Base-by-base conservation (phyloP, 2,888 invertebrate genomes). In the Pseudococcus longispinus region DNA sequence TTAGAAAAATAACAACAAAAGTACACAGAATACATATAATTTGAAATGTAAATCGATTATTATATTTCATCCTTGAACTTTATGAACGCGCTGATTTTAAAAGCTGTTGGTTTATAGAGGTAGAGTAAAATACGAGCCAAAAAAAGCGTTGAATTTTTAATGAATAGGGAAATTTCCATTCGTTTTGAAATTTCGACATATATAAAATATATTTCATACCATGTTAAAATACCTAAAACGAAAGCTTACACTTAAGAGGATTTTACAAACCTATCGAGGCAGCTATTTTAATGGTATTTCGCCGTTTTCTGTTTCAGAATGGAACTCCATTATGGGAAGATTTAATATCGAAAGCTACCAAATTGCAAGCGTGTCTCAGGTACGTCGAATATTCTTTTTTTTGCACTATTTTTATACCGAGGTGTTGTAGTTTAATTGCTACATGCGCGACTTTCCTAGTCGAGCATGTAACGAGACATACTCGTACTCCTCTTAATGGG, bases 241-340 rank as follows among this genome's bases (percentile, higher is more conserved):
- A 23, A 23, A 60, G 60, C 60, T 70, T 70, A 70, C 29, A 37
- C 37, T 37, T 37, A 70, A 70, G 29, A 29, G 70, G 70, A 70
- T 70, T 70, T 70, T 29, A 11, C 23, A 23, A 9, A 15, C 44
- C 37, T 6, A 37, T 60, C 60, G 23, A 11, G 11, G 60, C 20
- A 60, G 60, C 20, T 23, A 32, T 74, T 74, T 20, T 32, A 32
- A 32, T 26, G 20, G 42, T 80, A 80, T 42, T 80, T 80, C 11
- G 42, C 9, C 2, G 42, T 85, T 60, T 82, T 86, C 18, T 94
- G 90, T 94, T 95, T 89, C 94, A 98, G 98, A 96, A 95, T 92
- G 96, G 97, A 90, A 94, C 97, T 89, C 97, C 97, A 87, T 93
- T 97, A 90, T 98, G 97, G 97, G 98, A 98, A 91, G 97, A 98